A percentile compares a stretch with the other conserved stretches of the same genome.
phyloP scores from a whole-genome alignment of 1,140 invertebrate species.

The Heterodera carotae region DNA sequence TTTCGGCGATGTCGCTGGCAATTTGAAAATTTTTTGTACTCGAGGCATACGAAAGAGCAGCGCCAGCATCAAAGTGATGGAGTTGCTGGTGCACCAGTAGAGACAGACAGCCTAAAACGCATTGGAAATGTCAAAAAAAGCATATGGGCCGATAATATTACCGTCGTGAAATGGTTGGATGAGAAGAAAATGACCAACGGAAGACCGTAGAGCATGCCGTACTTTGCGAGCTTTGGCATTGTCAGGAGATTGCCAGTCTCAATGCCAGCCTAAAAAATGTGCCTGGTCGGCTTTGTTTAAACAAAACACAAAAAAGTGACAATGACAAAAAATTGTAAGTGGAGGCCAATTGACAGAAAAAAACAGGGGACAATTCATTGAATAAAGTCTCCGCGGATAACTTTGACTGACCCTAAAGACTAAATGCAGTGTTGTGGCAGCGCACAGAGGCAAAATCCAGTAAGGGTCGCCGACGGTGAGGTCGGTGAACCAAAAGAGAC shows the following conservation, averaged over 20 bases:
- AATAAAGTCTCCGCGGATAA: no score
- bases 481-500: conserved; percentile 88
- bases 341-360: no score
- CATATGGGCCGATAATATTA: conserved; percentile 67
- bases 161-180: conserved; percentile 82
- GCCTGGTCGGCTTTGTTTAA: no score
- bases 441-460: conserved; percentile 82
- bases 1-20: conserved; percentile 69
- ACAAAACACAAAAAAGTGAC: not conserved
- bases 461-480: conserved; percentile 85
- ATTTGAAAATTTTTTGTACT: conserved; percentile 78
- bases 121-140: conserved; percentile 41
- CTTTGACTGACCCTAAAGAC: conserved; percentile 78
- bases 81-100: conserved; percentile 87
- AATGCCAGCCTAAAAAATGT: conserved; percentile 50
- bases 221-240: conserved; percentile 50
- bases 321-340: no score
- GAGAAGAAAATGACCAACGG: conserved; percentile 83
- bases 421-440: conserved; percentile 76
- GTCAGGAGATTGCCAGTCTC: conserved; percentile 46
- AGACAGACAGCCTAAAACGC: conserved; percentile 81
- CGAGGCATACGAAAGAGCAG: conserved; percentile 76
- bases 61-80: conserved; percentile 83
- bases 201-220: conserved; percentile 67
- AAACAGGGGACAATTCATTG: no score